Evolutionary conservation across 2,888 invertebrate species (phyloP).

Genomic region (Beris morrisii): DNA sequence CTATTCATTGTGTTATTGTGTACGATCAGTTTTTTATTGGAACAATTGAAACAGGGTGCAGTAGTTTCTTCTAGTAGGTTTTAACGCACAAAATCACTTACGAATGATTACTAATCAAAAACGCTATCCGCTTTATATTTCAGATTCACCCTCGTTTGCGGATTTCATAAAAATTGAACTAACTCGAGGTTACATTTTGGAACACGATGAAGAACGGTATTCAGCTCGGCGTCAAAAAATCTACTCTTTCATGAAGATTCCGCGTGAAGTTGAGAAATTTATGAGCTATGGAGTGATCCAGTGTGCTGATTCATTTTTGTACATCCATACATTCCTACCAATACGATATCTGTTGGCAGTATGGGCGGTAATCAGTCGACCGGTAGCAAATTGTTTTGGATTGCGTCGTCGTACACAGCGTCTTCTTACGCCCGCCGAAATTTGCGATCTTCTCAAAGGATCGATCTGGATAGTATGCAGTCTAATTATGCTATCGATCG

Average conservation of each 20-base stretch:
- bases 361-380: constrained; percentile 75
- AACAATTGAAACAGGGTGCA: too few relatives aligned
- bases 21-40: too few relatives aligned
- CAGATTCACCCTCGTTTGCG: constrained; percentile 52
- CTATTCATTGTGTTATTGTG: too few relatives aligned
- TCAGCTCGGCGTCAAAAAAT: constrained; percentile 92
- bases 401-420: constrained; percentile 59
- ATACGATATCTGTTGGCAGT: constrained; percentile 86
- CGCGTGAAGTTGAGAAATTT: constrained; percentile 88
- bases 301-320: constrained; percentile 96
- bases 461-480: constrained; percentile 81
- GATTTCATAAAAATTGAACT: constrained; percentile 84
- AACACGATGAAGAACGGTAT: constrained; percentile 94
- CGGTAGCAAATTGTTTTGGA: constrained; percentile 75
- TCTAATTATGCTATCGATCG: constrained; percentile 85
- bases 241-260: constrained; percentile 95
- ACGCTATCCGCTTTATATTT: constrained; percentile 15
- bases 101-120: background rate
- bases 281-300: constrained; percentile 93
- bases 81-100: too few relatives aligned
- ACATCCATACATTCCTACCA: constrained; percentile 96
- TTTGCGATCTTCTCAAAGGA: constrained; percentile 95
- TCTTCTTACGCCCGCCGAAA: constrained; percentile 82
- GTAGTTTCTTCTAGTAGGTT: too few relatives aligned
- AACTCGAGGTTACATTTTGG: constrained; percentile 88